Evolutionary conservation across 1,140 invertebrate species (phyloP), one percentile per base, ranked within the genome.

Genomic region (Macrostomum lignano): DNA sequence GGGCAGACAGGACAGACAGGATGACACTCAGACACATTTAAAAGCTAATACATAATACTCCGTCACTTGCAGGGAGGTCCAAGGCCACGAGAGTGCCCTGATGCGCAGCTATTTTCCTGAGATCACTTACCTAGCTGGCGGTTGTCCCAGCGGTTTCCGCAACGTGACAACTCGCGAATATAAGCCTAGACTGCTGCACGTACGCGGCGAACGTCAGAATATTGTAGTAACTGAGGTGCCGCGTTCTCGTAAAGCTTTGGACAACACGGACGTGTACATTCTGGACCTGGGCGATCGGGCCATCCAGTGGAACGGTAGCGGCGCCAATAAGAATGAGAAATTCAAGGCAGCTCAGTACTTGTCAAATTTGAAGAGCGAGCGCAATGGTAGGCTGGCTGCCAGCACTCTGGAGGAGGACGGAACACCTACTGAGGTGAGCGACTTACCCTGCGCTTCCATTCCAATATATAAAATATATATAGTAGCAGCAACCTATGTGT

Each of bases 181-280:
- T 28, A 28, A 15, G 4, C 26, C 26, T 15, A 17, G 31, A 13
- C 11, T 32, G 11, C 13, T 32, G 17, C 31, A 32, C 17, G 47
- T 53, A 38, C 30, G 40, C 25, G 43, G 46, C 6, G 38, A 44
- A 20, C 43, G 41, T 34, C 37, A 35, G 3, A 25, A 40, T 13
- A 38, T 55, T 11, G 21, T 26, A 7, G 44, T 57, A 23, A 46
- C 40, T 31, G 47, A 56, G 44, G 52, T 58, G n/a, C n/a, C n/a
- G n/a, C n/a, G n/a, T n/a, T n/a, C n/a, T 13, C 40, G 35, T 25
- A 40, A 41, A 10, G 33, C 35, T 19, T 11, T 84, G 66, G 81
- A 81, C 55, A 70, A 71, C 49, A 74, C 72, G 4, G 79, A 86
- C 48, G 74, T 73, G 41, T 86, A 77, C 55, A 76, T 86, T 45